phyloP scores from a whole-genome alignment of 1,140 invertebrate species.

The Laupala kohalensis region DNA sequence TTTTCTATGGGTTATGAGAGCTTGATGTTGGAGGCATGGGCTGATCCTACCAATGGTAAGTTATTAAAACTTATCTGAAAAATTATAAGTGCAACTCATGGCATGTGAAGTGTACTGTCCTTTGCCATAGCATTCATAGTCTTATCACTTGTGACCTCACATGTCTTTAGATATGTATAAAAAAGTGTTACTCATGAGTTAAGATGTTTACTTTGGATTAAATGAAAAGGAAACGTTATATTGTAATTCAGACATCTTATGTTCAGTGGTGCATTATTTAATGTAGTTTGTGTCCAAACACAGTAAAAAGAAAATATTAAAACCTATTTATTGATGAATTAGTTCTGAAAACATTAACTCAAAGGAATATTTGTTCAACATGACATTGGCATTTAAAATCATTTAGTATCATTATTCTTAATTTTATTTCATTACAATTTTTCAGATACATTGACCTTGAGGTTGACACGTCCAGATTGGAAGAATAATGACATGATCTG shows the following conservation, averaged over 20 bases:
- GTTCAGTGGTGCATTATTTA: too few relatives aligned
- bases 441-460: conserved; percentile 27
- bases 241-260: too few relatives aligned
- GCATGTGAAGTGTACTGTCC: too few relatives aligned
- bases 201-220: too few relatives aligned
- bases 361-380: not conserved
- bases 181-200: too few relatives aligned
- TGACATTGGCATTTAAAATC: too few relatives aligned
- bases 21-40: conserved; percentile 36
- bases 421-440: conserved; percentile 1
- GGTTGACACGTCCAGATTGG: conserved; percentile 39
- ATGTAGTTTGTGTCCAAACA: not conserved
- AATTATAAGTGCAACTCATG: too few relatives aligned
- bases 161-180: too few relatives aligned
- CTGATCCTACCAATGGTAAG: conserved; percentile 33
- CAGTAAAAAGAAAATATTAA: not conserved
- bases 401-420: not conserved
- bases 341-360: not conserved
- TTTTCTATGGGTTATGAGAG: conserved; percentile 40
- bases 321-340: not conserved
- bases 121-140: too few relatives aligned
- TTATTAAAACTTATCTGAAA: not conserved
- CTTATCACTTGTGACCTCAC: too few relatives aligned
- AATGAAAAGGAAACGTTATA: too few relatives aligned
- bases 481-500: conserved; percentile 37